Percentiles rank a stretch among this genome's conserved stretches.
Conservation (phyloP, 2,113 vertebrate genomes). For the Python bivittatus region DNA sequence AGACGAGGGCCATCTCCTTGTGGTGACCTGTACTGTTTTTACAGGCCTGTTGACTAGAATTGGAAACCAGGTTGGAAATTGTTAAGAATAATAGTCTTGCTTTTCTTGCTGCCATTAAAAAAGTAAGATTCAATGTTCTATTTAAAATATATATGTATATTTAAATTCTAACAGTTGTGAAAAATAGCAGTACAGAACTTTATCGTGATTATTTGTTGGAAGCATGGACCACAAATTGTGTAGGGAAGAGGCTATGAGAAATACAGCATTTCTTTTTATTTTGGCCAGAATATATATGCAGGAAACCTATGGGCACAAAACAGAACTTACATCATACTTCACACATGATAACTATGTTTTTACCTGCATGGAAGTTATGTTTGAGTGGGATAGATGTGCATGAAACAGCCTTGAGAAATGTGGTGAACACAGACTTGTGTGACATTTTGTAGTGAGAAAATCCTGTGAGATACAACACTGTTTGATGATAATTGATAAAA, state of each 20-base stretch:
- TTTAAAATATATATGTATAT: too few species aligned
- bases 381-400: not conserved
- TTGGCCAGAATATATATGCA: not conserved
- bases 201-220: not conserved
- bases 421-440: constrained; percentile 5
- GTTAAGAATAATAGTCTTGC: not conserved
- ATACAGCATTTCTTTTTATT: not conserved
- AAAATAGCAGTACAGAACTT: not conserved
- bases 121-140: not conserved
- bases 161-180: too few species aligned
- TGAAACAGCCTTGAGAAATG: not conserved
- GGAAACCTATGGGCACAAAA: not conserved
- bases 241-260: not conserved
- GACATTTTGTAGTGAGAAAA: not conserved
- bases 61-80: not conserved
- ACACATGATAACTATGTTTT: not conserved
- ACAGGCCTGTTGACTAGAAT: not conserved
- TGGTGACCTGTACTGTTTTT: not conserved
- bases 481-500: constrained; percentile 14
- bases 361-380: not conserved
- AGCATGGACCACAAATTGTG: not conserved
- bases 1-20: not conserved
- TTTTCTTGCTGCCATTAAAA: not conserved
- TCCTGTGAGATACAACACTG: constrained; percentile 1
- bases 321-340: not conserved